A percentile compares a stretch with the other conserved stretches of the same genome.
Evolutionary conservation across 35 echinoderm and acorn worm genomes (phyloP).

Genomic region (Eucidaris tribuloides): DNA sequence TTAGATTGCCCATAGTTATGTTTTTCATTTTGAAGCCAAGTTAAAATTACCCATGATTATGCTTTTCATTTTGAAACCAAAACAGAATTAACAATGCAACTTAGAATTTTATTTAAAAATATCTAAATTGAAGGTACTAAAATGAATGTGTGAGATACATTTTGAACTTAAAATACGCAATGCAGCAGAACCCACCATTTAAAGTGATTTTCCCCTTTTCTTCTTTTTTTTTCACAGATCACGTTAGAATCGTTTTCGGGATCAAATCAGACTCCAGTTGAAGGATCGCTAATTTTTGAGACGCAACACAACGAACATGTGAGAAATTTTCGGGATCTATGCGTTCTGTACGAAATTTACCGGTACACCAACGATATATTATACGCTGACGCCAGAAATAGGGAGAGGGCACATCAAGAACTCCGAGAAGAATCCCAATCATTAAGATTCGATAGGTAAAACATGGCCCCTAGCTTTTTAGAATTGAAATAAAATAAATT

Average conservation of each 20-base stretch:
- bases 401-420: neutral
- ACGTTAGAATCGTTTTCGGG: neutral
- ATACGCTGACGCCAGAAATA: neutral
- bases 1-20: neutral
- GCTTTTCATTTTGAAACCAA: too few species aligned
- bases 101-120: too few species aligned
- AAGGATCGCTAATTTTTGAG: neutral
- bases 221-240: neutral
- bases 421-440: neutral
- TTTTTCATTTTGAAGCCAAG: too few species aligned
- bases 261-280: neutral
- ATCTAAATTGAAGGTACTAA: too few species aligned
- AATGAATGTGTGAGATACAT: too few species aligned
- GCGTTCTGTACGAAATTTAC: conserved; percentile 21
- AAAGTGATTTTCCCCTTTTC: neutral
- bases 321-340: conserved; percentile 19
- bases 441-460: conserved; percentile 14
- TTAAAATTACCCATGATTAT: too few species aligned
- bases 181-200: neutral
- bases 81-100: too few species aligned
- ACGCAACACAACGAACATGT: neutral
- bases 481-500: too few species aligned
- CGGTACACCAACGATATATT: neutral
- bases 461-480: neutral
- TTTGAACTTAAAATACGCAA: too few species aligned